These are phyloP conservation scores for Rhadina sibilatrix DNA, from an alignment of 2,113 vertebrate species.

Conservation along the genomic window DNA sequence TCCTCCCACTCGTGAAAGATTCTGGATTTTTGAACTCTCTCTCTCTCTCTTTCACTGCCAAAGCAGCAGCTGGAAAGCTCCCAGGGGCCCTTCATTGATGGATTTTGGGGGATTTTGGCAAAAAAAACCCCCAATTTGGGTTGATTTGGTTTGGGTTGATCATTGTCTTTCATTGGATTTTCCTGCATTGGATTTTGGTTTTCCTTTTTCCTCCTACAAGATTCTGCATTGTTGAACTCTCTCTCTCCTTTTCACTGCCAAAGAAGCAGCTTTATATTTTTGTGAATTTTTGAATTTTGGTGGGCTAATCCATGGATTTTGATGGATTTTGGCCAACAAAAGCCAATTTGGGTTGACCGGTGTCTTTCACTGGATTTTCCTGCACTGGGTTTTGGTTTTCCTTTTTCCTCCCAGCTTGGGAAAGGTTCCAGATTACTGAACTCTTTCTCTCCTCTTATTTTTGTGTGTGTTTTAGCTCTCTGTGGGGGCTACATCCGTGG, in stretches of 20 bases:
- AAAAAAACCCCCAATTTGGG: not conserved
- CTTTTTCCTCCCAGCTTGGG: no score
- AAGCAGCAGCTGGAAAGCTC: fast-evolving
- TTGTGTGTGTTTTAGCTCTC: slow-evolving; percentile 72
- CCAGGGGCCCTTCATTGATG: no score
- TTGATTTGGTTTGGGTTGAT: not conserved
- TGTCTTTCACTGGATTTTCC: no score
- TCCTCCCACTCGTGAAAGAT: not conserved
- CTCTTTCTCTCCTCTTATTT: no score
- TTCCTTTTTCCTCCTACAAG: not conserved
- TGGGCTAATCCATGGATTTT: no score
- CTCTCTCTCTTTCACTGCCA: not conserved
- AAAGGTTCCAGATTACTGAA: not conserved
- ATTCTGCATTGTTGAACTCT: not conserved
- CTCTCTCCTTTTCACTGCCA: no score
- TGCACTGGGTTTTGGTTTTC: no score
- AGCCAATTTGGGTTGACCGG: no score
- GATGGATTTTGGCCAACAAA: no score
- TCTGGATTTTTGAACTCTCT: not conserved
- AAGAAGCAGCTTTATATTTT: no score
- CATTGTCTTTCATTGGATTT: fast-evolving
- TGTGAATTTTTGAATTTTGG: no score
- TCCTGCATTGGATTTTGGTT: not conserved
- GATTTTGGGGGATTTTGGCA: not conserved
- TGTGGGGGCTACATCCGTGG: slow-evolving; percentile 96